Base-by-base conservation (phyloP, 2,797 vertebrate genomes). In the Coregonus ussuriensis region DNA sequence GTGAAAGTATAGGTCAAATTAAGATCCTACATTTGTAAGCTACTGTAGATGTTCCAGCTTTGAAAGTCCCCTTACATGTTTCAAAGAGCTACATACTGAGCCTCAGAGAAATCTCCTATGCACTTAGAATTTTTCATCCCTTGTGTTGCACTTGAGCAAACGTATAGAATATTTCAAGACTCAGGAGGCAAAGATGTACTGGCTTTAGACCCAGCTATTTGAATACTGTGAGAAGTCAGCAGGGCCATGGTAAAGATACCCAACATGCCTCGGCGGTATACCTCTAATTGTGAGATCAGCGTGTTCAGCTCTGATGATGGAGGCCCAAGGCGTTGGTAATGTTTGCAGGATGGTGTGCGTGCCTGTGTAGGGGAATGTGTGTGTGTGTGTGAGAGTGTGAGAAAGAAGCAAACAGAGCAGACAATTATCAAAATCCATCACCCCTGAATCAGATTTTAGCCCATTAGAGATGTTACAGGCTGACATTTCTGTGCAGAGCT, bases 401-500 rank as follows among this genome's bases (percentile, higher is more conserved):
- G n/a, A 21, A 62, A 21, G 7, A 62, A 76, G 79, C 79, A 90
- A 89, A 88, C 85, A 79, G 76, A 89, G 86, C 85, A 63, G 59
- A 25, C 16, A 25, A 7, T 63, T 25, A 63, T 29, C 21, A 25
- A 29, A 63, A 63, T 25, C 91, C 87, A 91, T 93, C 90, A 91
- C 78, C 82, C 79, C 86, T 63, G 81, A 90, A 90, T 87, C 82
- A 89, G 81, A 89, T 93, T 91, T 86, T 74, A 81, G 82, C 79
- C 85, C 90, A 88, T 93, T 91, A 92, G 84, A 79, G 76, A 79
- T 29, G 75, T 85, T 84, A 82, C 74, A 71, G 84, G 70, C 77
- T 90, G 87, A 87, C 87, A 87, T 91, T 47, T 47, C 41, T 47
- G 41, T 86, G 87, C 74, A 84, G 79, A 18, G 21, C 6, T 63